A percentile compares a stretch with the other conserved stretches of the same genome.
phyloP scores from a whole-genome alignment of 2,113 vertebrate species.

The Calyptomena viridis region DNA sequence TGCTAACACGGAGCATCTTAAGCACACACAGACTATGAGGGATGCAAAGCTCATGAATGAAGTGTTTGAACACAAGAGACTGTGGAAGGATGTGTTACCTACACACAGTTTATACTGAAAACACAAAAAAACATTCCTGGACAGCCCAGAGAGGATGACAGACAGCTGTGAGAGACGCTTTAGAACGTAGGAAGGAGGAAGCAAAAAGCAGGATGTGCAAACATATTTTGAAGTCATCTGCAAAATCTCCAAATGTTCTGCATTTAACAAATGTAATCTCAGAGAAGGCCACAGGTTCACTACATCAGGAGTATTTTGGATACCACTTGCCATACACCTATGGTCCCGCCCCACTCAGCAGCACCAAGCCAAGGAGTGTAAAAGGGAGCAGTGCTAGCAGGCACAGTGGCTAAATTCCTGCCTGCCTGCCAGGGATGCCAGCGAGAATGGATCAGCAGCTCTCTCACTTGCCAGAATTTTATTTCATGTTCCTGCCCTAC shows the following conservation, averaged over 20 bases:
- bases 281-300: not conserved
- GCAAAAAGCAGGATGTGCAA: not conserved
- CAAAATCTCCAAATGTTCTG: not conserved
- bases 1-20: not conserved
- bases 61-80: not conserved
- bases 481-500: not conserved
- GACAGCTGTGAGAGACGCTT: not conserved
- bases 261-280: not conserved
- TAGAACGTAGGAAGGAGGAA: not conserved
- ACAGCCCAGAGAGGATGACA: not conserved
- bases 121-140: not conserved
- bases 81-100: not conserved
- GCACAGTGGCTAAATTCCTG: not conserved
- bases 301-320: not conserved
- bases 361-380: not conserved
- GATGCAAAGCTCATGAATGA: fast-evolving
- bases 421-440: not conserved
- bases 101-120: not conserved
- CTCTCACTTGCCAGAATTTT: not conserved
- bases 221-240: not conserved
- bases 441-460: not conserved
- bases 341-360: not conserved
- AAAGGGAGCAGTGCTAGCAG: not conserved
- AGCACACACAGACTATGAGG: not conserved
- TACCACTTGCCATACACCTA: not conserved